Percentiles rank a stretch among this genome's conserved stretches.
These are phyloP conservation scores for Sitophilus oryzae DNA, from an alignment of 1,140 invertebrate species.

Conservation along the genomic window DNA sequence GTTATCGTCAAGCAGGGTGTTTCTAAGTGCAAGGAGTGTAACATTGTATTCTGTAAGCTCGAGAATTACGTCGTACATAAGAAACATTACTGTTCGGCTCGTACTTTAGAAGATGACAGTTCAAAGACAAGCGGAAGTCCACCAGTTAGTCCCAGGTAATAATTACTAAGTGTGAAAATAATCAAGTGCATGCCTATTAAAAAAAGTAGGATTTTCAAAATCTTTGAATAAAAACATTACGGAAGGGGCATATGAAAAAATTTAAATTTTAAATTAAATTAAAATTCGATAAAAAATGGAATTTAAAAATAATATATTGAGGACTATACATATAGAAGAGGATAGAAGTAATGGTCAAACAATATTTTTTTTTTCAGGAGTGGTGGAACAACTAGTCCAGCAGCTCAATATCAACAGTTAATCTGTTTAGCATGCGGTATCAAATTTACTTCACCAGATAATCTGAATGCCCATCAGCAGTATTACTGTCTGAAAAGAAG, in stretches of 20 bases:
- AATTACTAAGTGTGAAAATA: neutral
- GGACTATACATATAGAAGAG: too few relatives aligned
- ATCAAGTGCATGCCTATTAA: too few relatives aligned
- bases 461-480: conserved; percentile 86
- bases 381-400: conserved; percentile 48
- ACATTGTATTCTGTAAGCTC: conserved; percentile 94
- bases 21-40: conserved; percentile 91
- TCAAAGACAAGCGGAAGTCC: conserved; percentile 44
- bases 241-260: too few relatives aligned
- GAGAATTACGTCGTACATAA: conserved; percentile 94
- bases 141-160: conserved; percentile 44
- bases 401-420: conserved; percentile 64
- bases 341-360: too few relatives aligned
- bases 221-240: too few relatives aligned
- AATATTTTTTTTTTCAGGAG: conserved; percentile 33
- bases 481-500: conserved; percentile 81
- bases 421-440: conserved; percentile 91
- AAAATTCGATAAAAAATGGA: neutral
- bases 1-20: conserved; percentile 78
- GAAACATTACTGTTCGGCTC: conserved; percentile 85
- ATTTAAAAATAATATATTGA: neutral
- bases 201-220: too few relatives aligned
- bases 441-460: conserved; percentile 89
- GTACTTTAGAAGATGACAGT: conserved; percentile 50
- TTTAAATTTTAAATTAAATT: neutral